phyloP scores from a whole-genome alignment of 2,797 vertebrate species.

The Helicolenus hilgendorfi region DNA sequence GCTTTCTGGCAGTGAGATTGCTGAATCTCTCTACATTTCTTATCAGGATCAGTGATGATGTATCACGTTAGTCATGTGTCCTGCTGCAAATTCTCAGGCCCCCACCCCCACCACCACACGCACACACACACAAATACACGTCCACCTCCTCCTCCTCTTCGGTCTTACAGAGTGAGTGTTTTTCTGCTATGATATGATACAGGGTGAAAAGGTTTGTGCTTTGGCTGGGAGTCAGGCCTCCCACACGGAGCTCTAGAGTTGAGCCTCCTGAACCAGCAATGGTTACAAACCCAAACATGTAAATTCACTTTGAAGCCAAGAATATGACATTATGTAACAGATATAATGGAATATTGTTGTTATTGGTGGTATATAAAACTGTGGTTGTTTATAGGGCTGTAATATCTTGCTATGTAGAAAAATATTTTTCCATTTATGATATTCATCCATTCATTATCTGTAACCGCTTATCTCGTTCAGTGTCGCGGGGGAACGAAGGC shows the following conservation, averaged over 20 bases:
- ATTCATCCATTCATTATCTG: not conserved
- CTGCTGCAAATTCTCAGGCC: constrained; percentile 24
- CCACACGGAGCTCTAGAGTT: not conserved
- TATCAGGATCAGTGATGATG: not conserved
- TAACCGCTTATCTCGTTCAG: not conserved
- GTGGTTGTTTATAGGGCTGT: not conserved
- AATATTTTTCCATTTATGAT: not conserved
- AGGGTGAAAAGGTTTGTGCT: not conserved
- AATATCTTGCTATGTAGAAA: not conserved
- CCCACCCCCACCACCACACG: not conserved
- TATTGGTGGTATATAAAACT: not conserved
- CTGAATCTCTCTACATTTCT: not conserved
- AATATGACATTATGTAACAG: not conserved
- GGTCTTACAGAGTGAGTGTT: not conserved
- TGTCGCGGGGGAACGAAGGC: no score
- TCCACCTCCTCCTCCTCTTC: not conserved
- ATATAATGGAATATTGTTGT: not conserved
- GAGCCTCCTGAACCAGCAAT: not conserved
- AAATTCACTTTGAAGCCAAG: not conserved
- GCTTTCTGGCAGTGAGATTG: not conserved
- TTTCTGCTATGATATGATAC: not conserved
- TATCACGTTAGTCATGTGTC: not conserved
- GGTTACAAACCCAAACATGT: not conserved
- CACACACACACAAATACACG: not conserved
- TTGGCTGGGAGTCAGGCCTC: not conserved